Evolutionary conservation across 2,797 vertebrate species (phyloP), one percentile per base, ranked within the genome.

Genomic region (Todus mexicanus): DNA sequence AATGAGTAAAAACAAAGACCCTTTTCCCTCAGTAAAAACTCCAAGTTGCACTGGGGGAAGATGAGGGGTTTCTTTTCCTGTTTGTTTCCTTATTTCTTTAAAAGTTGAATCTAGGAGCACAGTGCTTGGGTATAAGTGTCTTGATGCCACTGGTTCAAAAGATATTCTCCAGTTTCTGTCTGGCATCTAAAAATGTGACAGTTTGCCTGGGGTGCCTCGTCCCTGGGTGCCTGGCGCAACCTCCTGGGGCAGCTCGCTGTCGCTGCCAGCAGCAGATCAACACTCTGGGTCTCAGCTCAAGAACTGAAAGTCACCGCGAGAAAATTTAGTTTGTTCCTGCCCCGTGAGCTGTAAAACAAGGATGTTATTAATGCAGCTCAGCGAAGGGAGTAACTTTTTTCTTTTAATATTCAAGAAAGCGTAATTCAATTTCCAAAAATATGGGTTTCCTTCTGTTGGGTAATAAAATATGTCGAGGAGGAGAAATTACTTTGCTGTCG

Each of bases 361-460:
- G 81, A 3, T 29, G 26, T 90, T 90, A 63, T 65, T 84, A 54
- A 77, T 15, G 84, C 4, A 2, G 69, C 83, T 92, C 53, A 27
- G 40, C 0, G 0, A 86, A 70, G 54, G 57, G 78, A 79, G 31
- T 40, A 74, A 77, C 61, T 83, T 92, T 35, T n/a, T 54, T 43
- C 51, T 82, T 60, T 90, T 78, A 89, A 90, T 83, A 90, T 75
- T 91, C 87, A 77, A 85, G 72, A 35, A 87, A 63, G n/a, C 7
- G 48, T 85, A 92, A 94, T 83, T 94, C 61, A 72, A 18, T 83
- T 94, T 90, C 66, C 26, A 66, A 83, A 92, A 95, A 43, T 33
- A 80, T 0, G 9, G 5, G 43, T 69, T 92, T 72, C 54, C 2
- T 37, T 84, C 75, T 78, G 69, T 63, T 56, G 54, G 69, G 61